A percentile compares a stretch with the other conserved stretches of the same genome.
Conservation (phyloP, 2,888 invertebrate species). For the Ditylenchus weischeri region DNA sequence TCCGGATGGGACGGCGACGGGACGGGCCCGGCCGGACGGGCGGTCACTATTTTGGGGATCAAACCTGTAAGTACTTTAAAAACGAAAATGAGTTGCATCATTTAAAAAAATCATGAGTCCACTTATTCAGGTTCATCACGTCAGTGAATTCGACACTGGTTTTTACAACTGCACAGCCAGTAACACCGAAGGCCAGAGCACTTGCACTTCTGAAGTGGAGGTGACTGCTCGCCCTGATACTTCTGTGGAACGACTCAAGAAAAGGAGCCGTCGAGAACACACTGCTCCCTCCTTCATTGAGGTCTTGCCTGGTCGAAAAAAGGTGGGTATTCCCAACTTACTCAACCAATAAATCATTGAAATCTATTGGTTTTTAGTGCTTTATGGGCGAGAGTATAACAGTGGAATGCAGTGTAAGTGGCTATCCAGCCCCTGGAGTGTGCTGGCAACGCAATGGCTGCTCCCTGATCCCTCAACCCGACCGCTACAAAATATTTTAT, state of each 20-base stretch:
- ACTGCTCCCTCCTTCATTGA: slow-evolving; percentile 52
- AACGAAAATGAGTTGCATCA: no score
- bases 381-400: slow-evolving; percentile 44
- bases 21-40: no score
- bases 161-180: slow-evolving; percentile 58
- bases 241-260: slow-evolving; percentile 34
- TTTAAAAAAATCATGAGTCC: no score
- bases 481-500: slow-evolving; percentile 47
- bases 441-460: slow-evolving; percentile 51
- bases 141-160: slow-evolving; percentile 49
- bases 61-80: no score
- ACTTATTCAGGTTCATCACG: slow-evolving; percentile 48
- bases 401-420: slow-evolving; percentile 55
- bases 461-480: slow-evolving; percentile 46
- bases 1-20: no score
- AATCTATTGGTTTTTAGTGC: slow-evolving; percentile 26
- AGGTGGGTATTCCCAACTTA: slow-evolving; percentile 24
- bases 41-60: no score
- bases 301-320: slow-evolving; percentile 49
- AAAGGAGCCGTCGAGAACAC: slow-evolving; percentile 39
- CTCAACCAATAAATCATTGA: neutral
- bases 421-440: slow-evolving; percentile 51
- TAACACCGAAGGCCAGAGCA: slow-evolving; percentile 54
- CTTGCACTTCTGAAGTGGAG: slow-evolving; percentile 54
- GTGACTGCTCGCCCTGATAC: slow-evolving; percentile 36